Evolutionary conservation across 2,113 vertebrate species (phyloP), one percentile per base, ranked within the genome.

Genomic region (Prinia subflava): DNA sequence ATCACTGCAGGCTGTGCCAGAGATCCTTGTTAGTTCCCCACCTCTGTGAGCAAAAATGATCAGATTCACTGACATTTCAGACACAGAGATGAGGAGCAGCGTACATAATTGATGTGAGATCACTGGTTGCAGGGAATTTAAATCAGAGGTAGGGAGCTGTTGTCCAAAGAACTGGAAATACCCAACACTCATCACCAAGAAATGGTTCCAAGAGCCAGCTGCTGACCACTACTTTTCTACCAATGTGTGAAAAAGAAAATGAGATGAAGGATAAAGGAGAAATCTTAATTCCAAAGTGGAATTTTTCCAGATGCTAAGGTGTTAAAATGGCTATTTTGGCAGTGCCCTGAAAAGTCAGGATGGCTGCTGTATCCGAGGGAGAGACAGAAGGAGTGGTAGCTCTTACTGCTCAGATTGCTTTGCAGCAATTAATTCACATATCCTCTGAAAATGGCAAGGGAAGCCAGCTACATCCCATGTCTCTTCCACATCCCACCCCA

Each of bases 1-100:
- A 65, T 92, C 88, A 78, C 80, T 90, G 92, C 76, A 56, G 93
- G 64, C 93, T 90, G 52, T 90, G 83, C 88, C 90, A 86, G 80
- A 60, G 56, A 89, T 82, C 62, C 76, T 90, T 89, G 93, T 90
- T 84, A 78, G 83, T 79, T 93, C 86, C 53, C 57, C 49, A 49
- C 79, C 74, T 76, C 90, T 89, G 88, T 83, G 88, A 95, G 90
- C 49, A 92, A 87, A 94, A 96, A 94, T 91, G 69, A 91, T 52
- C 90, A 78, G 93, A 88, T 88, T 90, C 90, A 33, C 83, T 94
- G 94, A 88, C 92, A 90, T 91, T 92, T 95, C 79, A 93, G 86
- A 70, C 64, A 59, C 75, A 91, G 89, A 89, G 81, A 84, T 12
- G 53, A 92, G 89, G 78, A 94, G 83, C 83, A 86, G 64, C 23